These are phyloP conservation scores for Phaedon cochleariae DNA, from an alignment of 2,888 invertebrate species.

Conservation along the genomic window DNA sequence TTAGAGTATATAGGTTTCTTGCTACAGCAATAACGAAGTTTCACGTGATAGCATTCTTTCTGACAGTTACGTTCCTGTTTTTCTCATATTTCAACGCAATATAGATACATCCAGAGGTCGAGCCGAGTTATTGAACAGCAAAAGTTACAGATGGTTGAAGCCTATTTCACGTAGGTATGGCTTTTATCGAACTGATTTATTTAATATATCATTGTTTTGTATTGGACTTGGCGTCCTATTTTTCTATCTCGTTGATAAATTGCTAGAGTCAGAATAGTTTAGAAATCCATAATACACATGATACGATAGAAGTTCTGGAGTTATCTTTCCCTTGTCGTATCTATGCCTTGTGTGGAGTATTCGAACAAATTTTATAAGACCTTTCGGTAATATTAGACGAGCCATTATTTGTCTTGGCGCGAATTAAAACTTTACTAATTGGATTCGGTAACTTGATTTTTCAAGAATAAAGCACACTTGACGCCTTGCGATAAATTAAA, in stretches of 20 bases:
- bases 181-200: neutral
- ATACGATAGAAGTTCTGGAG: too few relatives aligned
- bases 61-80: neutral
- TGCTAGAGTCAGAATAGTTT: neutral
- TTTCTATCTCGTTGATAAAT: neutral
- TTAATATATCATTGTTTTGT: neutral
- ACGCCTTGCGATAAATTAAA: constrained; percentile 10
- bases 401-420: constrained; percentile 4
- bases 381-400: neutral
- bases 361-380: neutral
- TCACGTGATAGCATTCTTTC: constrained; percentile 10
- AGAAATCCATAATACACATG: too few relatives aligned
- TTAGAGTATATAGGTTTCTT: neutral
- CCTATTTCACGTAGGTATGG: neutral
- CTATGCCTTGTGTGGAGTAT: neutral
- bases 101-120: neutral
- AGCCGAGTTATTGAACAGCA: neutral
- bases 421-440: constrained; percentile 16
- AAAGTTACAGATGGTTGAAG: neutral
- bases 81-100: constrained; percentile 1
- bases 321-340: too few relatives aligned
- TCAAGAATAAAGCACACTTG: neutral
- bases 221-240: neutral
- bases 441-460: constrained; percentile 2
- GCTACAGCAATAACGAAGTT: constrained; percentile 13